Evolutionary conservation across 1,140 invertebrate genomes (phyloP), one percentile per base, ranked within the genome.

Genomic region (Cotesia vestalis): DNA sequence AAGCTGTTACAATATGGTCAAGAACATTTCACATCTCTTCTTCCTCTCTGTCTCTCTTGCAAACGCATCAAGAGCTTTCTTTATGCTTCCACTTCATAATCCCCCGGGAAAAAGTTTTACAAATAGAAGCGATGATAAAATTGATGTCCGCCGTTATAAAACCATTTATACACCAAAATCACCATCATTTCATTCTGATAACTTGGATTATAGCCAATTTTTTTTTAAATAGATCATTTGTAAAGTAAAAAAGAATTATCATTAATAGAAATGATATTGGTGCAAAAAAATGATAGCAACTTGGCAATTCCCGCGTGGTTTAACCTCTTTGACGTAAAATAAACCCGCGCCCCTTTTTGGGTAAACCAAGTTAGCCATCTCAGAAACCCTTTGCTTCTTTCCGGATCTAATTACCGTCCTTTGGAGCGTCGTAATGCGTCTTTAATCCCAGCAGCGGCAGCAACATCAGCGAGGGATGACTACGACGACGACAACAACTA

Each of bases 321-420:
- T 79, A 76, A 78, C 80, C 79, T 83, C 82, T 84, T 77, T 68
- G 76, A 78, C 80, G 81, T 81, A 79, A 80, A 79, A 82, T 83
- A 84, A 80, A 81, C n/a, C 4, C 53, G 6, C 6, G n/a, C 4
- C 81, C 81, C 79, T 74, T 80, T 83, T 72, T 83, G 78, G 79
- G 82, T 82, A 81, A 84, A 83, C 82, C 80, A 68, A 73, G 40
- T 46, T 46, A 46, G 40, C 40, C 40, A 46, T 46, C 40, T 46
- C 40, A 46, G 40, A 46, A 46, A 84, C 83, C 84, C 83, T 85
- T 85, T 84, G 82, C 82, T 84, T 85, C 84, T 85, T 85, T 84
- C 82, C 80, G 77, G 80, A 85, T 85, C 83, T 85, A 85, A 85
- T 85, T 85, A 85, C 82, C 77, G 76, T 76, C 78, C 81, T 83